These are phyloP conservation scores for Leptinotarsa rubiginosa DNA, from an alignment of 2,888 invertebrate species.

Conservation along the genomic window DNA sequence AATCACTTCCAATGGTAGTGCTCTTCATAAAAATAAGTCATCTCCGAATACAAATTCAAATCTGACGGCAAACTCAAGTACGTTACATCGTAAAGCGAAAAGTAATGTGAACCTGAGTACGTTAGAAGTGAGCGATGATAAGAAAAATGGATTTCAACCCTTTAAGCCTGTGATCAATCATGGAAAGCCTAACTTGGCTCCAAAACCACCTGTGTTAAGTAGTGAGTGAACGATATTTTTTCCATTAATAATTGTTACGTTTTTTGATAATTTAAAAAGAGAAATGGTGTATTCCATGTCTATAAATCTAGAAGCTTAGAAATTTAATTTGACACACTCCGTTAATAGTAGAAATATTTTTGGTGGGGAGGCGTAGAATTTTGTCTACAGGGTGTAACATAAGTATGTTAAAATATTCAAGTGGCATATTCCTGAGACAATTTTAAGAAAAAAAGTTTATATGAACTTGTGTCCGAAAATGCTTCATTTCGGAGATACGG, in stretches of 20 bases:
- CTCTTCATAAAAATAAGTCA: slow-evolving; percentile 46
- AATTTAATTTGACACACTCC: no score
- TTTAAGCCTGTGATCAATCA: slow-evolving; percentile 69
- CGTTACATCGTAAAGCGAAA: slow-evolving; percentile 63
- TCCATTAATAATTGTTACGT: slow-evolving; percentile 5
- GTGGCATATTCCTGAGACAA: no score
- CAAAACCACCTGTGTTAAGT: slow-evolving; percentile 79
- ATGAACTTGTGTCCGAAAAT: no score
- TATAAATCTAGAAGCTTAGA: no score
- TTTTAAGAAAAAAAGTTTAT: no score
- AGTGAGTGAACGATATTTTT: slow-evolving; percentile 51
- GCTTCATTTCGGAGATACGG: no score
- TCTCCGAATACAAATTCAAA: slow-evolving; percentile 44
- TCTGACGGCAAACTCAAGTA: slow-evolving; percentile 56
- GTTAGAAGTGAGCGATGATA: slow-evolving; percentile 53
- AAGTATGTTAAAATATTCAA: no score
- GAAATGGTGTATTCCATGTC: no score
- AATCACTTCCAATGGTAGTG: slow-evolving; percentile 45
- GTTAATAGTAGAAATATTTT: no score
- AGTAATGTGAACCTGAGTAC: slow-evolving; percentile 62
- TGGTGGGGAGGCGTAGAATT: no score
- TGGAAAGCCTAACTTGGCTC: slow-evolving; percentile 87
- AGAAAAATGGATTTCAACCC: slow-evolving; percentile 47
- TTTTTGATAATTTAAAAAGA: not conserved
- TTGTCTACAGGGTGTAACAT: no score